Evolutionary conservation across 2,113 vertebrate genomes (phyloP).

Genomic region (Entomyzon cyanotis): DNA sequence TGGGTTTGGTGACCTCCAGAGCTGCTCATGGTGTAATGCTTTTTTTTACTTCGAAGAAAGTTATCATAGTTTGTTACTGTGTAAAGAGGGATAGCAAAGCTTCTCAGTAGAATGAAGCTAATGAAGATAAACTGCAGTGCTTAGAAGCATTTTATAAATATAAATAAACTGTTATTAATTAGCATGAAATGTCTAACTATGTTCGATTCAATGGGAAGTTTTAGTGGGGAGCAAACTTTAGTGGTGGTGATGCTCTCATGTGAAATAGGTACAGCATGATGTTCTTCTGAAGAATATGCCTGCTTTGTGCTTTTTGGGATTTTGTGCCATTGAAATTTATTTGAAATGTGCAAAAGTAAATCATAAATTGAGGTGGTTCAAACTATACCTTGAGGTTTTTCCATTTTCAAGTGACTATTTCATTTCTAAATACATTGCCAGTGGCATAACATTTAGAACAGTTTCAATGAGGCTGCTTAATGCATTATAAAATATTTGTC

Average conservation of each 20-base stretch:
- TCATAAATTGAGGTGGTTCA: not conserved
- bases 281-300: not conserved
- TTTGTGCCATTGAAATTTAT: not conserved
- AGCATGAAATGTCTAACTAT: not conserved
- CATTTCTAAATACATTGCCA: not conserved
- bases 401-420: not conserved
- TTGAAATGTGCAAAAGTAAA: not conserved
- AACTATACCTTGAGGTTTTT: not conserved
- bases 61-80: not conserved
- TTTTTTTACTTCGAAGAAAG: not conserved
- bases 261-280: not conserved
- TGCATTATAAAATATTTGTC: conserved; percentile 32
- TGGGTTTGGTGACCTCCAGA: not conserved
- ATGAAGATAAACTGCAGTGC: not conserved
- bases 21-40: not conserved
- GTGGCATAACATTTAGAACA: not conserved
- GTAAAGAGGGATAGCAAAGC: not conserved
- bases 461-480: conserved; percentile 20
- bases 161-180: not conserved
- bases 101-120: not conserved
- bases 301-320: not conserved
- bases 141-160: not conserved
- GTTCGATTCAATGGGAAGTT: not conserved
- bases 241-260: not conserved
- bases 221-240: not conserved